Conservation (phyloP, 2,113 vertebrate genomes). For the Tragelaphus strepsiceros region DNA sequence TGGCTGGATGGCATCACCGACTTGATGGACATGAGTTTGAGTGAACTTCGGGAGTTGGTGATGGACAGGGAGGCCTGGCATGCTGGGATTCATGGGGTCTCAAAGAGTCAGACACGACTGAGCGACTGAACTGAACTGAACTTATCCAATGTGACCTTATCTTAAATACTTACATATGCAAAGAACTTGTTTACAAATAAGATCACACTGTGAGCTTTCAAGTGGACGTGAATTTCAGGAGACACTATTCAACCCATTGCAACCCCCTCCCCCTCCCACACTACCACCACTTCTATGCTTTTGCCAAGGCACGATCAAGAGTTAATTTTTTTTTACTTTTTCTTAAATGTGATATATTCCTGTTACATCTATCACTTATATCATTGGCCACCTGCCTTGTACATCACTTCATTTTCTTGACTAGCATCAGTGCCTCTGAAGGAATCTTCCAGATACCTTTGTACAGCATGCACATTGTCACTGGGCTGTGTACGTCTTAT, state of each 20-base stretch:
- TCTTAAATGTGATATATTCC: background rate
- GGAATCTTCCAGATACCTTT: background rate
- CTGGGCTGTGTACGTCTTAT: accelerated
- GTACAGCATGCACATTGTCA: accelerated
- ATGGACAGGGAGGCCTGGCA: too few relatives aligned
- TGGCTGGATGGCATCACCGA: too few relatives aligned
- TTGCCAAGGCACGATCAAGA: background rate
- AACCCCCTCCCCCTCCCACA: background rate
- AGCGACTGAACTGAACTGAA: too few relatives aligned
- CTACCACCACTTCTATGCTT: background rate
- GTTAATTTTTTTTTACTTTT: background rate
- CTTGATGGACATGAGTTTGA: too few relatives aligned
- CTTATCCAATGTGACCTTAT: background rate
- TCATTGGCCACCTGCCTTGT: background rate
- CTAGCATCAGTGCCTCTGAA: background rate
- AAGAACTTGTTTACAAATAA: background rate
- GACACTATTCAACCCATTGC: background rate
- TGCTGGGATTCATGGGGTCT: too few relatives aligned
- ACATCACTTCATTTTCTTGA: background rate
- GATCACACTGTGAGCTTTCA: background rate
- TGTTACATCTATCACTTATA: background rate
- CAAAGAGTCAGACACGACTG: too few relatives aligned
- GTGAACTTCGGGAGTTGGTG: too few relatives aligned
- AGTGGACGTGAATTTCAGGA: background rate
- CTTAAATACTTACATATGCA: background rate